These are phyloP conservation scores for Enteromius trimaculatus DNA, from an alignment of 2,797 vertebrate genomes.

Conservation along the genomic window DNA sequence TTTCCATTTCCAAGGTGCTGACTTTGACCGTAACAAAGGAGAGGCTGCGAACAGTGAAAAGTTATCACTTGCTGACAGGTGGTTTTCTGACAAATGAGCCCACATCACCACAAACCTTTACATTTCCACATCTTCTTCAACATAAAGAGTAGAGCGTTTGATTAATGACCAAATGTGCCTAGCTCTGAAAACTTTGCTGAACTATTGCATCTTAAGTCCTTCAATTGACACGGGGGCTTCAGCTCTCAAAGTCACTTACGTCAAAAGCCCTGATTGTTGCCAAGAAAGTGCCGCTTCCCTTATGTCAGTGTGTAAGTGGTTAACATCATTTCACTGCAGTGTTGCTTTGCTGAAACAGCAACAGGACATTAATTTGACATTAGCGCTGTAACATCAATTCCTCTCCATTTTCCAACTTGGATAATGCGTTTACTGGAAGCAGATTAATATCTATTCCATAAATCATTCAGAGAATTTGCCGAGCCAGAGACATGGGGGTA, in stretches of 20 bases:
- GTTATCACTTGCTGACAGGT: conserved; percentile 50
- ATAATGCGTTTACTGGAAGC: conserved; percentile 94
- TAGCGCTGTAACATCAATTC: conserved; percentile 88
- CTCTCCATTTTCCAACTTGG: conserved; percentile 83
- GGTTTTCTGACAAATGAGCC: conserved; percentile 46
- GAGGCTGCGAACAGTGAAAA: conserved; percentile 26
- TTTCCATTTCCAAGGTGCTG: conserved; percentile 36
- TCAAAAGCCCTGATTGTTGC: conserved; percentile 40
- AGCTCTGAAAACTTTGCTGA: conserved; percentile 26
- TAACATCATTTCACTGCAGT: conserved; percentile 74
- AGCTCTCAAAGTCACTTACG: conserved; percentile 54
- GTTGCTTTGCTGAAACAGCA: conserved; percentile 85
- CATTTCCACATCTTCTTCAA: conserved; percentile 27
- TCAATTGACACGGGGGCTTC: conserved; percentile 48
- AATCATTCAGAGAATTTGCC: conserved; percentile 94
- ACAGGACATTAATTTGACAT: conserved; percentile 88
- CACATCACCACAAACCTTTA: conserved; percentile 24
- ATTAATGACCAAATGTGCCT: conserved; percentile 40
- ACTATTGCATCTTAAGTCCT: conserved; percentile 40
- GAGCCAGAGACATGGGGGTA: conserved; percentile 84
- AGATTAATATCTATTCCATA: conserved; percentile 98
- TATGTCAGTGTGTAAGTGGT: conserved; percentile 69
- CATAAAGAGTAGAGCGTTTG: conserved; percentile 42
- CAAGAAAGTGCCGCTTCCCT: conserved; percentile 46
- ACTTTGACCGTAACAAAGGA: conserved; percentile 35